Base-by-base conservation (phyloP, 2,113 vertebrate species). In the Halichoeres trimaculatus region DNA sequence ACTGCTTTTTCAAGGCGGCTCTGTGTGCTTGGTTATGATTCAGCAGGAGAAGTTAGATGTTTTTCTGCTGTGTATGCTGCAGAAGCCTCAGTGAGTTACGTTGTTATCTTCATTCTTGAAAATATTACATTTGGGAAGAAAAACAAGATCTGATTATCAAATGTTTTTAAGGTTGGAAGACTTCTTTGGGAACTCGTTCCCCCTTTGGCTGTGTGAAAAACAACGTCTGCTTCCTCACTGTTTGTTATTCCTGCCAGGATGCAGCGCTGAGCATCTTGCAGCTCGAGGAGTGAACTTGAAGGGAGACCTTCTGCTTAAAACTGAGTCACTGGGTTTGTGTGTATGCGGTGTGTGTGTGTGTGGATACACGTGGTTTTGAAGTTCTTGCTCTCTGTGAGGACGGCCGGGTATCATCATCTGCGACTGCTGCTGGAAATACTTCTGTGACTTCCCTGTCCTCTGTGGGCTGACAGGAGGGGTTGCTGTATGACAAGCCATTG, bases 401-500 rank as follows among this genome's bases (percentile, higher is more conserved):
- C 1, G 24, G 55, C 67, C 64, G 59, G 59, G 70, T 74, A 62
- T 80, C 72, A 72, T 78, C 85, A 85, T 89, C 68, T 74, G 59
- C 43, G 52, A 70, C 76, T 79, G 74, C 83, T 75, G 51, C 74
- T 74, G 79, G 73, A 83, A 81, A 81, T 77, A 76, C 85, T 88
- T 85, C 69, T 66, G 84, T 74, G 84, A 55, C 67, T 81, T n/a
- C 77, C 76, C 66, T 40, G 34, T 80, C 60, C 75, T 40, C 74
- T 53, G 64, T 64, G 75, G 67, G 84, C 84, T 84, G 78, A 83
- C 85, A 86, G 76, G 45, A 68, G 66, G 76, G 77, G 65, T 61
- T 76, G 73, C 67, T 72, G 67, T 69, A 60, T 87, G 89, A 91
- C 84, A 88, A 84, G 79, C 63, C 73, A 85, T 50, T 89, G 86